Evolutionary conservation across 2,113 vertebrate genomes (phyloP), one percentile per base, ranked within the genome.

Genomic region (Siphamia tubifer): DNA sequence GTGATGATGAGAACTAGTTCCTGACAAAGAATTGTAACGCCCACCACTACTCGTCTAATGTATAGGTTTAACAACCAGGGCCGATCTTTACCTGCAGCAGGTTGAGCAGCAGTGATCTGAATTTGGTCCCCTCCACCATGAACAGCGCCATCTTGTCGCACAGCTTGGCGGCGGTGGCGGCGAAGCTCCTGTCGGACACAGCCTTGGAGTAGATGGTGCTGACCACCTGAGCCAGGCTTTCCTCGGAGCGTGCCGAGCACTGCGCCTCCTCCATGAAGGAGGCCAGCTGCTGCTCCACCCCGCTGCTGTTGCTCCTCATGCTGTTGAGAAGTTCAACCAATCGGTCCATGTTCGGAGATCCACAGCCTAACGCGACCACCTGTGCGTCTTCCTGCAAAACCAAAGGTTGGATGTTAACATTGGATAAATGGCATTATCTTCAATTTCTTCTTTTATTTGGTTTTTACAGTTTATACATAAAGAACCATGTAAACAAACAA

Each of bases 51-150:
- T n/a, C n/a, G n/a, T n/a, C n/a, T n/a, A n/a, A n/a, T n/a, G 13
- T 34, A 34, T 9, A 8, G 5, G 31, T 11, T 12, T 11, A 12
- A 6, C 10, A 27, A 91, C 5, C 13, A 16, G 1, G n/a, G n/a
- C n/a, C 3, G 1, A 4, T 49, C 79, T 82, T n/a, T 35, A 99
- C 98, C 96, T 99, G 97, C n/a, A 99, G 87, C 96, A 96, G 94
- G 87, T 99, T 99, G 86, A 99, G 96, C 3, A 99, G 94, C 44
- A 99, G 91, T 8, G 96, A 98, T 54, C 98, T 92, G 85, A 99
- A 99, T 82, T 98, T 99, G 87, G 97, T 98, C 49, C 97, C 97
- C 80, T 99, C 96, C 83, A 98, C 96, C 95, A 99, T 98, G 89
- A 99, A 98, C 38, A 98, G 93, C 0, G 97, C 96, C 98, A 99